phyloP scores from a whole-genome alignment of 2,113 vertebrate genomes.

The Xenopus tropicalis region DNA sequence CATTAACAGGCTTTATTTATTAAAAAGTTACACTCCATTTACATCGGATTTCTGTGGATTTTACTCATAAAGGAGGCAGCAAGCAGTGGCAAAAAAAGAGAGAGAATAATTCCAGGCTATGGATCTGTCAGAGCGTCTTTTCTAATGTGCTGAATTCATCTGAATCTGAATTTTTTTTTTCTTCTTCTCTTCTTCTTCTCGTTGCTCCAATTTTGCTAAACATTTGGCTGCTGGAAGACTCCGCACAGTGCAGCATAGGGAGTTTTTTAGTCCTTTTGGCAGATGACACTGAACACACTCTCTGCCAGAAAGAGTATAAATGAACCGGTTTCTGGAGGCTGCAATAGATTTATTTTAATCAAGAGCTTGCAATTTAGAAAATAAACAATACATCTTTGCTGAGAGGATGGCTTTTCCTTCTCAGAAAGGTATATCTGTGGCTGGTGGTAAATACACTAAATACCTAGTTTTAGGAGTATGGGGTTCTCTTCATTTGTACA shows the following conservation, averaged over 20 bases:
- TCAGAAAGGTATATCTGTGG: neutral
- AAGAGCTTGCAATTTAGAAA: constrained; percentile 6
- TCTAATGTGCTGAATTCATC: neutral
- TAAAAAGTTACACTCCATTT: constrained; percentile 20
- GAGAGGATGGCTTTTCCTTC: neutral
- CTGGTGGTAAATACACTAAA: neutral
- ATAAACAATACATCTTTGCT: neutral
- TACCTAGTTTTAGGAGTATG: neutral
- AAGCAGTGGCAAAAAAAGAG: neutral
- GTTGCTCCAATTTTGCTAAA: neutral
- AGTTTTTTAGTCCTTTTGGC: neutral
- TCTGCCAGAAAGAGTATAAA: constrained; percentile 3
- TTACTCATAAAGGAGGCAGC: constrained; percentile 8
- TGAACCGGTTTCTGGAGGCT: neutral
- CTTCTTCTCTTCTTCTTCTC: neutral
- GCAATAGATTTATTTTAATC: neutral
- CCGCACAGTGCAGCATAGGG: neutral
- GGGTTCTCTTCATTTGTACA: neutral
- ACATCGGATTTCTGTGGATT: constrained; percentile 4
- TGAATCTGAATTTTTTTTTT: neutral
- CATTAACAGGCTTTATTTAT: constrained; percentile 21
- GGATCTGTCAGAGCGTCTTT: neutral
- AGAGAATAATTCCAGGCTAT: too few species aligned
- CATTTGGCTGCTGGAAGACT: neutral
- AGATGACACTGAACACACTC: neutral